Conservation (phyloP, 2,797 vertebrate species). For the Enteromius fasciolatus region DNA sequence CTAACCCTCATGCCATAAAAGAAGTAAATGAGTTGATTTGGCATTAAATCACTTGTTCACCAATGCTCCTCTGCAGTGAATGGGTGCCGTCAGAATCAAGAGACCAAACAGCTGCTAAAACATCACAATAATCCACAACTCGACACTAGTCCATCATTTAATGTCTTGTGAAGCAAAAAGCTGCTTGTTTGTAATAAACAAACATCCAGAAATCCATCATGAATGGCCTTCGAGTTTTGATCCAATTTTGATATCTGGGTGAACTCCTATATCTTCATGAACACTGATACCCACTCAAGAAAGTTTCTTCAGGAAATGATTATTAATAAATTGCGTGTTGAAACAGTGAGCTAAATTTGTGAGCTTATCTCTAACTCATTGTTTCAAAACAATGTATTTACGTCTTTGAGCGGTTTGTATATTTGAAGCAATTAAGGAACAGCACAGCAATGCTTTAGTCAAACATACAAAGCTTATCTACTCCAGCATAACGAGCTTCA, state of each 20-base stretch:
- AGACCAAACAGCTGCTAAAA: not conserved
- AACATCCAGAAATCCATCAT: not conserved
- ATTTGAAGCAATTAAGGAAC: conserved; percentile 44
- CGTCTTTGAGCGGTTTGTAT: conserved; percentile 24
- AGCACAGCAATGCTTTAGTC: conserved; percentile 40
- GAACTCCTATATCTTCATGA: not conserved
- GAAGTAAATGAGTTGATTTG: not conserved
- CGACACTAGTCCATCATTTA: not conserved
- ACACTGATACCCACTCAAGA: conserved; percentile 6
- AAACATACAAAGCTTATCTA: conserved; percentile 49
- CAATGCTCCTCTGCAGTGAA: not conserved
- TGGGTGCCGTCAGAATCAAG: not conserved
- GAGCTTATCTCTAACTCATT: conserved; percentile 33
- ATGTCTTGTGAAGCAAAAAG: not conserved
- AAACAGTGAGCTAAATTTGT: conserved; percentile 19
- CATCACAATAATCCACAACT: not conserved
- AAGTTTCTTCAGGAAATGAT: conserved; percentile 11
- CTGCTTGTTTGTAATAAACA: not conserved
- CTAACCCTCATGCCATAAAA: not conserved
- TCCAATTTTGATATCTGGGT: not conserved
- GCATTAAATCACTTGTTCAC: not conserved
- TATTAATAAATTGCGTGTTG: conserved; percentile 14
- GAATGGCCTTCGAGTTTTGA: not conserved
- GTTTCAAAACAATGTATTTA: conserved; percentile 37
- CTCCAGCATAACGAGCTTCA: conserved; percentile 41